Base-by-base conservation (phyloP, 2,888 invertebrate genomes). In the Andrena hattorfiana region DNA sequence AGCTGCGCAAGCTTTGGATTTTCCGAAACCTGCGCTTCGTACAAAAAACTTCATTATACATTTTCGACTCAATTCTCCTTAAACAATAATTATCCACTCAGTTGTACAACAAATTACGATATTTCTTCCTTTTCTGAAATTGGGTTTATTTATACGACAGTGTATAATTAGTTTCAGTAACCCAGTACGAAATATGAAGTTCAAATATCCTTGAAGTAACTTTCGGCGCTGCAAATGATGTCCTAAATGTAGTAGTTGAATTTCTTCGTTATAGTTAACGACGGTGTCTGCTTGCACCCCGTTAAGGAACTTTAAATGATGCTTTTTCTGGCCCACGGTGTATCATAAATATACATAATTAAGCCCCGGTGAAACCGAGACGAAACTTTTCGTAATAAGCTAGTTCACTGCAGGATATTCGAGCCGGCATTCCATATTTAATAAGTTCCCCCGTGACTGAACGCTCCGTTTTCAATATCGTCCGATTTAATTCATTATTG, bases 301-400 rank as follows among this genome's bases (percentile, higher is more conserved):
- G 48, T 56, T 75, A 56, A 64, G 64, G 26, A 28, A 70, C 59
- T 48, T 78, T 76, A 28, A 20, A 68, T 66, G 66, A 20, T 51
- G 75, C 16, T 70, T 66, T 68, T 76, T 51, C 73, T 35, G 10
- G 51, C 30, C 77, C 75, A 67, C 8, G 26, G 68, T 51, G 70
- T 66, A 42, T 28, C 76, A 83, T 83, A 81, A 87, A 87, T 77
- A 79, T 51, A 51, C 67, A 67, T 86, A 84, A 84, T 86, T 86
- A 77, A 70, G 60, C 26, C 60, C 10, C 16, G 1, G n/a, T 2
- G 48, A 42, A 62, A 35, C 32, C 1, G 62, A 62, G 62, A 62
- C 62, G 62, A 35, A 26, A 62, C 62, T 62, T 62, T 20, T 8
- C 32, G 20, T 28, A 2, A 8, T 20, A 20, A 32, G n/a, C 10